Base-by-base conservation (phyloP, 2,888 invertebrate genomes). In the Yponomeuta sedellus region DNA sequence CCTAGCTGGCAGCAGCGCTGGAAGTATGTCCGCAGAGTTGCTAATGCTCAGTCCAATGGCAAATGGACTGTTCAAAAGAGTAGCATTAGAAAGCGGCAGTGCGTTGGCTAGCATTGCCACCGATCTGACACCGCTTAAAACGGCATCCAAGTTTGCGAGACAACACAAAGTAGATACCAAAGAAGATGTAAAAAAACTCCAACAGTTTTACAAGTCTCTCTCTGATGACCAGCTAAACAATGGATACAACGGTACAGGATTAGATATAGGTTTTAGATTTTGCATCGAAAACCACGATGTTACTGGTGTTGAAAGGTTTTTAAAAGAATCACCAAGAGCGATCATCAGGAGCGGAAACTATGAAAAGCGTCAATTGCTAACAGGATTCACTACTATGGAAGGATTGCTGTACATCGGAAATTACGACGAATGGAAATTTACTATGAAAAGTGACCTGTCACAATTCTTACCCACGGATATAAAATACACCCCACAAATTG, bases 331-430 rank as follows among this genome's bases (percentile, higher is more conserved):
- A 2, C 67, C 67, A 34, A 16, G n/a, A 6, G 59, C 59, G 4
- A 64, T 64, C 12, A 34, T 67, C n/a, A 22, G 19, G 39, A 61
- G 61, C 25, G 64, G 64, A 20, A 61, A 64, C 19, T 67, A 64
- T 57, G 22, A 64, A 10, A 64, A 61, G 12, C n/a, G 56, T 5
- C 64, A 25, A n/a, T 52, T 44, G 10, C n/a, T 67, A 20, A 52
- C 67, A 12, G 67, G 67, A n/a, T 58, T 52, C 22, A 64, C 67
- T 16, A 3, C 44, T 25, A 58, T 61, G 39, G 67, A 67, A 61
- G 64, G 64, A 16, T 25, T 39, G 19, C 10, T 40, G 22, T 64
- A 25, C 28, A 44, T 52, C 11, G 58, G 19, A 20, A 6, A 59
- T 19, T 64, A 39, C 16, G 44, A 66, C 2, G 16, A 0, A 19